Conservation (phyloP, 2,797 vertebrate species). For the Oceanodroma leucorhoa region DNA sequence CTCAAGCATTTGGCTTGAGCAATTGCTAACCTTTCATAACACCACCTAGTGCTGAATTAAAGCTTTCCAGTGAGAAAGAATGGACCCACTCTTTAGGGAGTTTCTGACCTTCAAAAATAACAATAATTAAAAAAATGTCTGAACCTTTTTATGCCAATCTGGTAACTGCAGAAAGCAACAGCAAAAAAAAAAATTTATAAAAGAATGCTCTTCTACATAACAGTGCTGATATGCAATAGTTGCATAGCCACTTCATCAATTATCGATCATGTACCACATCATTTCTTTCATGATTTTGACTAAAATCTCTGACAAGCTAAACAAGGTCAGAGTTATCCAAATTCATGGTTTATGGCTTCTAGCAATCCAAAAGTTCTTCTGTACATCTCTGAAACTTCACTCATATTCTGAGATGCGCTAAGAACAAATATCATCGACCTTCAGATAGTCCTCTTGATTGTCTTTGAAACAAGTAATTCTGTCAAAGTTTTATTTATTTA, state of each 20-base stretch:
- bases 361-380: neutral
- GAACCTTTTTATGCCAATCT: neutral
- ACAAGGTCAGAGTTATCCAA: neutral
- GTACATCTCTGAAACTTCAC: neutral
- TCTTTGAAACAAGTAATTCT: neutral
- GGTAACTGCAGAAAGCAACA: neutral
- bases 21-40: neutral
- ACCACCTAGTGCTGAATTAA: neutral
- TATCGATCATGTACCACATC: neutral
- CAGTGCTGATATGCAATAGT: neutral
- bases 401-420: neutral
- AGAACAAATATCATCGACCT: neutral
- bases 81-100: neutral
- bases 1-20: neutral
- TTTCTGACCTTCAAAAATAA: neutral
- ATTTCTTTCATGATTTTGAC: neutral
- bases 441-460: neutral
- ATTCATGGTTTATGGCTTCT: neutral
- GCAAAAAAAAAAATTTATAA: neutral
- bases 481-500: neutral
- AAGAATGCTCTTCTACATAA: neutral
- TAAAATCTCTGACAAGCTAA: neutral
- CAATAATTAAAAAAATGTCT: neutral
- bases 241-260: neutral
- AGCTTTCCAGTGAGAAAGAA: neutral